These are phyloP conservation scores for Pygoscelis antarcticus DNA, from an alignment of 2,113 vertebrate genomes.

Conservation along the genomic window DNA sequence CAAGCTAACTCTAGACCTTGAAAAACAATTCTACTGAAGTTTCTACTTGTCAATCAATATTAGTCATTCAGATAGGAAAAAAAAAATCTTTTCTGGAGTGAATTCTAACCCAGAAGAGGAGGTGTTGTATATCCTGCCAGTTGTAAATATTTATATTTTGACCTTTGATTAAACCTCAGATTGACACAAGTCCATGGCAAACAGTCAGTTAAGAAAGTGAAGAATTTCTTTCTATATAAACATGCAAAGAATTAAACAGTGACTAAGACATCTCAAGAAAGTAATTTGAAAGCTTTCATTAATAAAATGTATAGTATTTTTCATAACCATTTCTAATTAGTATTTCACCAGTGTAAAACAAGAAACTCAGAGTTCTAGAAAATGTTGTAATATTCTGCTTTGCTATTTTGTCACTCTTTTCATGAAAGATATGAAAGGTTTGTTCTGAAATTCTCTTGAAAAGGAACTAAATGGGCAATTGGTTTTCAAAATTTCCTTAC, in stretches of 20 bases:
- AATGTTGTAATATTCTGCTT: not conserved
- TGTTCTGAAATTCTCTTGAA: not conserved
- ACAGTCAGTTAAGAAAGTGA: not conserved
- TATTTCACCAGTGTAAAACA: not conserved
- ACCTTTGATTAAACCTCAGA: not conserved
- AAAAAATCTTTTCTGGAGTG: not conserved
- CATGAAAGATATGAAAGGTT: not conserved
- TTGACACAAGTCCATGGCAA: not conserved
- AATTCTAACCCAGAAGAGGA: not conserved
- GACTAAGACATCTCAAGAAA: not conserved
- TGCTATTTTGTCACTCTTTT: not conserved
- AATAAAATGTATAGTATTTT: not conserved
- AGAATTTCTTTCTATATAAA: not conserved
- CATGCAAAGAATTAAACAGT: not conserved
- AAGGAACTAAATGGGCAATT: not conserved
- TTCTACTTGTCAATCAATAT: not conserved
- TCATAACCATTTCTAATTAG: not conserved
- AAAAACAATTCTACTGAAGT: not conserved
- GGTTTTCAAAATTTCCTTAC: not conserved
- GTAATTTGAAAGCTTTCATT: not conserved
- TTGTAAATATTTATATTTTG: not conserved
- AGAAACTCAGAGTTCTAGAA: not conserved
- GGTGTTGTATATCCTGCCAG: not conserved
- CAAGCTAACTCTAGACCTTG: not conserved
- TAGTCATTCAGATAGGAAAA: not conserved